Evolutionary conservation across 2,113 vertebrate genomes (phyloP).

Genomic region (Cyprinodon tularosa): DNA sequence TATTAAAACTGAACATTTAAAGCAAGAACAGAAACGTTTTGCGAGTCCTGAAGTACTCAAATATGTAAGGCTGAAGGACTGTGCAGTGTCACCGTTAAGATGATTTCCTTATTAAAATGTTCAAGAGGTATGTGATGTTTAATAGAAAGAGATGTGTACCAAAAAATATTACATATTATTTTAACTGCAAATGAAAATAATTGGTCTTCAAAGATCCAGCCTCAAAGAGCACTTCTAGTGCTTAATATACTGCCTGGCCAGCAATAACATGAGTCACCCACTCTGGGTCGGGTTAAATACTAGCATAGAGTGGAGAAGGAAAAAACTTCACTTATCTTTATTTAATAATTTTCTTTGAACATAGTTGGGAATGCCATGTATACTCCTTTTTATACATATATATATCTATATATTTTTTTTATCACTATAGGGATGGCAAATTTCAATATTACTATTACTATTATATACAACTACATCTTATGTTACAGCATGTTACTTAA

Average conservation of each 20-base stretch:
- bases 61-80: neutral
- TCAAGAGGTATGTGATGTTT: neutral
- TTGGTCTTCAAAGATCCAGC: neutral
- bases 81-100: neutral
- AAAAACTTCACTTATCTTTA: neutral
- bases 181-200: neutral
- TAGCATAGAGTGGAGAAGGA: neutral
- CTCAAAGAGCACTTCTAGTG: neutral
- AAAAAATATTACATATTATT: neutral
- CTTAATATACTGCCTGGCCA: conserved; percentile 19
- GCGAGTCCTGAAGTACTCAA: neutral
- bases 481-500: neutral
- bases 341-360: neutral
- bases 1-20: neutral
- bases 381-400: too few relatives aligned
- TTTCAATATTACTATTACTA: too few relatives aligned
- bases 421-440: too few relatives aligned
- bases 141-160: neutral
- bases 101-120: neutral
- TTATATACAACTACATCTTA: too few relatives aligned
- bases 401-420: too few relatives aligned
- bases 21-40: conserved; percentile 8
- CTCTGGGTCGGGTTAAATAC: neutral
- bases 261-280: neutral
- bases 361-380: neutral